These are phyloP conservation scores for Scomber colias DNA, from an alignment of 2,113 vertebrate species.

Conservation along the genomic window DNA sequence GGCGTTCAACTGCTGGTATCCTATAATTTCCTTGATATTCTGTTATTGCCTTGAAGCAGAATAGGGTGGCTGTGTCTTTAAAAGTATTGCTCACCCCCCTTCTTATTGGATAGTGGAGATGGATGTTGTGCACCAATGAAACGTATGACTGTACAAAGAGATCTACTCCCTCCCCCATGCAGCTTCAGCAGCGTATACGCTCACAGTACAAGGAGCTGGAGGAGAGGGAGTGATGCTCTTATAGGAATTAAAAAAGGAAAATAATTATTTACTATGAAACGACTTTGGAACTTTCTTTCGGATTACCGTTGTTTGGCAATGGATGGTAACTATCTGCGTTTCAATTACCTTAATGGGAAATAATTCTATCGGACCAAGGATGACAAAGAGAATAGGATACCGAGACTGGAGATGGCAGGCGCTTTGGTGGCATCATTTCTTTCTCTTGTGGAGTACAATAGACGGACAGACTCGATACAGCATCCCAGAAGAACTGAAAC, in stretches of 20 bases:
- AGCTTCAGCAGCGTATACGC: constrained; percentile 65
- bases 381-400: constrained; percentile 73
- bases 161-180: constrained; percentile 84
- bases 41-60: background rate
- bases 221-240: constrained; percentile 29
- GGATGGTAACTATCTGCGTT: too few species aligned
- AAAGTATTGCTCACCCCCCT: background rate
- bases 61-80: constrained; percentile 44
- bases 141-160: constrained; percentile 77
- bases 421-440: constrained; percentile 69
- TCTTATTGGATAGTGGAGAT: constrained; percentile 78
- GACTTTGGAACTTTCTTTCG: constrained; percentile 19
- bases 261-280: background rate
- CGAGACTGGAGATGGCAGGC: constrained; percentile 72
- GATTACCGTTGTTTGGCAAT: too few species aligned
- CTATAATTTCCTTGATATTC: background rate
- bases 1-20: background rate
- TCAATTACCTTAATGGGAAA: background rate
- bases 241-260: background rate
- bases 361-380: constrained; percentile 12
- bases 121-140: constrained; percentile 80
- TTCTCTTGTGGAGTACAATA: constrained; percentile 78
- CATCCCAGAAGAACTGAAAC: constrained; percentile 82
- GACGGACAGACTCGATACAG: constrained; percentile 79
- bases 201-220: constrained; percentile 45